Percentiles rank a stretch among this genome's conserved stretches.
phyloP scores from a whole-genome alignment of 2,797 vertebrate species.

The Amblyopsis hoosieri region DNA sequence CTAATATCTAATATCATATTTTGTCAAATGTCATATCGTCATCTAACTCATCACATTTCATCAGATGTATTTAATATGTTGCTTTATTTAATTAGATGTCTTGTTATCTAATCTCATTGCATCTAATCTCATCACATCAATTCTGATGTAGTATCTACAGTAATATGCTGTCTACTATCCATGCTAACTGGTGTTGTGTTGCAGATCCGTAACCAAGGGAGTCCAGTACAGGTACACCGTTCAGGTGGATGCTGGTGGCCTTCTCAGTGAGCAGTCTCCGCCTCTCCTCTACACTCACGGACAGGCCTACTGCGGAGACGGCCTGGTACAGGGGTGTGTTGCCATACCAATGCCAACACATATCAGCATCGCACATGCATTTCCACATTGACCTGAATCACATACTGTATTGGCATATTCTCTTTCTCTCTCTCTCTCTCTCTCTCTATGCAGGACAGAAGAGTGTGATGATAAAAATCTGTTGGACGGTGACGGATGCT shows the following conservation, averaged over 20 bases:
- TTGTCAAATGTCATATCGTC: no score
- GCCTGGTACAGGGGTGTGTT: constrained; percentile 73
- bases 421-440: constrained; percentile 14
- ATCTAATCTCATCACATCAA: background rate
- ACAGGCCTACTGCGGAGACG: constrained; percentile 88
- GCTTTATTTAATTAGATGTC: no score
- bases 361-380: background rate
- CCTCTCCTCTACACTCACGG: constrained; percentile 83
- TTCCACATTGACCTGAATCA: background rate
- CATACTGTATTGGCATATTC: no score
- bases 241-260: constrained; percentile 79
- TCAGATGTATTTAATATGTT: no score
- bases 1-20: no score
- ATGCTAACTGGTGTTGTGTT: constrained; percentile 14
- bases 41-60: no score
- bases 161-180: background rate
- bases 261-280: constrained; percentile 84
- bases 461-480: constrained; percentile 91
- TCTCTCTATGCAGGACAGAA: constrained; percentile 78
- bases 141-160: background rate
- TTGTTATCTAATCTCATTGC: no score
- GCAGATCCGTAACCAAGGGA: constrained; percentile 83
- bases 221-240: constrained; percentile 86
- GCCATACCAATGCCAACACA: no score
- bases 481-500: constrained; percentile 92